These are phyloP conservation scores for Poecile montanus DNA, from an alignment of 2,797 vertebrate genomes.

Conservation along the genomic window DNA sequence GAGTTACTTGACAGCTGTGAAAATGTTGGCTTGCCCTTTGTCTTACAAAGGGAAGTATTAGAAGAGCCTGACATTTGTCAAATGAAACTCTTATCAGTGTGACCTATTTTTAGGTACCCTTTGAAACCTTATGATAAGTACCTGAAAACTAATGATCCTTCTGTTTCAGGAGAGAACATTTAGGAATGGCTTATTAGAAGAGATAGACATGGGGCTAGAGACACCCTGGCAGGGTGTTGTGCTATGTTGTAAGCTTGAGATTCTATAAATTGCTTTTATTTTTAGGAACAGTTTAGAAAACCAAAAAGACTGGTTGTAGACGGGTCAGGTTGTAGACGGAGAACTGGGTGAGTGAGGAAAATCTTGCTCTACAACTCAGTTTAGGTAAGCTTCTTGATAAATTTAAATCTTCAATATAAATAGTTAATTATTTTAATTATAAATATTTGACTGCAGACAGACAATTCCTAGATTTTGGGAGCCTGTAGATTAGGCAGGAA, in stretches of 20 bases:
- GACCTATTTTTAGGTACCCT: constrained; percentile 55
- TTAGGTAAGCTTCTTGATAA: neutral
- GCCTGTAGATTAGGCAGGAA: neutral
- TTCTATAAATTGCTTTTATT: neutral
- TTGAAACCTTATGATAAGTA: constrained; percentile 28
- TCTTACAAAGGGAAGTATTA: constrained; percentile 22
- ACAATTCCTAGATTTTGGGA: neutral
- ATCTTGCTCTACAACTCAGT: neutral
- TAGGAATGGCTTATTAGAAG: neutral
- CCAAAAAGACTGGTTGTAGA: neutral
- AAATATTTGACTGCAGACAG: neutral
- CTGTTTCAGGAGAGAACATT: constrained; percentile 20
- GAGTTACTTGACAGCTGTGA: constrained; percentile 41
- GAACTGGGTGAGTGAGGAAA: neutral
- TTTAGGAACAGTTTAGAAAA: neutral
- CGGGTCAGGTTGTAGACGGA: neutral
- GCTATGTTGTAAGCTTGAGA: neutral
- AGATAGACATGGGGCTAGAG: neutral
- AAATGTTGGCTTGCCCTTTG: constrained; percentile 56
- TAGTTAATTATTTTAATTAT: neutral
- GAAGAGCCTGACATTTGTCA: constrained; percentile 47
- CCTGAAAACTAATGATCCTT: neutral
- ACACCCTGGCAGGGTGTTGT: neutral
- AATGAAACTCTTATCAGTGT: constrained; percentile 19
- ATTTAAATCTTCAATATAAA: neutral